phyloP scores from a whole-genome alignment of 2,797 vertebrate species.

The Sphenopsis melanotis region DNA sequence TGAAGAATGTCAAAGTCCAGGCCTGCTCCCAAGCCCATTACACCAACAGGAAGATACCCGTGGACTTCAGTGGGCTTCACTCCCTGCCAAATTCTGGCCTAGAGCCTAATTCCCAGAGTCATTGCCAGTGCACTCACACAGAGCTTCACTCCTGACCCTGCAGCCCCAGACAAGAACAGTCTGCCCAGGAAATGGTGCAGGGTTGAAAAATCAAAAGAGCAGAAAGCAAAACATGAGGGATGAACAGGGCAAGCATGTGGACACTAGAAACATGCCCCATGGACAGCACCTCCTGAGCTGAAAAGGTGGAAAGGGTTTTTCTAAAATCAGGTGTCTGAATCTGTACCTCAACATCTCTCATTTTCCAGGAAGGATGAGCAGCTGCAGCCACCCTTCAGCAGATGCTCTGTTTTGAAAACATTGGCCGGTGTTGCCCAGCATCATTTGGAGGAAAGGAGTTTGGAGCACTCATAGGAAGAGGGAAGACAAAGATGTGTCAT shows the following conservation, averaged over 20 bases:
- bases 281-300: not conserved
- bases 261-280: not conserved
- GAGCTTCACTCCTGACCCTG: not conserved
- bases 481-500: not conserved
- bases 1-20: not conserved
- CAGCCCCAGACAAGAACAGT: not conserved
- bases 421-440: accelerated
- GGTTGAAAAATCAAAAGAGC: not conserved
- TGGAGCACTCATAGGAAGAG: not conserved
- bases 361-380: not conserved
- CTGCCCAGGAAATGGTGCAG: not conserved
- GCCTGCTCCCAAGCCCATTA: not conserved
- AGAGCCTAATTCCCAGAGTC: not conserved
- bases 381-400: not conserved
- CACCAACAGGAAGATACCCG: not conserved
- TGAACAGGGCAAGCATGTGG: not conserved
- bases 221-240: not conserved
- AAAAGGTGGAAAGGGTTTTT: not conserved
- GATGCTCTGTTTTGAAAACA: not conserved
- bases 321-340: not conserved
- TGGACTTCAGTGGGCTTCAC: not conserved
- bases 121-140: not conserved
- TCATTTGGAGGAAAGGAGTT: not conserved
- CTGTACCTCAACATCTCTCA: not conserved
- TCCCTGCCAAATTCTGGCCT: not conserved